Percentiles rank a stretch among this genome's conserved stretches.
Evolutionary conservation across 1,140 invertebrate species (phyloP).

Genomic region (Potamilus streckersoni): DNA sequence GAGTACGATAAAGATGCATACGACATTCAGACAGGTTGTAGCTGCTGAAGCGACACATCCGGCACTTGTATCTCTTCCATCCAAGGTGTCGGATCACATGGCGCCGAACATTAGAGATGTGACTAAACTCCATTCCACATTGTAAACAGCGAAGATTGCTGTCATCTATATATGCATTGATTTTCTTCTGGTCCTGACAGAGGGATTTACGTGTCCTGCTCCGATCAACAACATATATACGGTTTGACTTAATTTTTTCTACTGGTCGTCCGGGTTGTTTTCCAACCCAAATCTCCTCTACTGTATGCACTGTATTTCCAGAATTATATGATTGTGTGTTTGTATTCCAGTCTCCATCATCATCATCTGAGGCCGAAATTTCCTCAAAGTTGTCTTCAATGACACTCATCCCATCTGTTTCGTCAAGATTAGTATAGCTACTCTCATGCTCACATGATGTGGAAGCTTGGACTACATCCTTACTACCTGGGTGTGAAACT

Average conservation of each 20-base stretch:
- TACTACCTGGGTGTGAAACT: too few species aligned
- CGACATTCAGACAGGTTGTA: conserved; percentile 65
- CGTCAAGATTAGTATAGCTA: too few species aligned
- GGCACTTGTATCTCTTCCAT: conserved; percentile 67
- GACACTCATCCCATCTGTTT: neutral
- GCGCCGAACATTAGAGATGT: conserved; percentile 64
- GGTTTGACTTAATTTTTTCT: conserved; percentile 15
- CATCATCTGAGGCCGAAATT: conserved; percentile 2
- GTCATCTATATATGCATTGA: conserved; percentile 55
- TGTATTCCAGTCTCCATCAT: neutral
- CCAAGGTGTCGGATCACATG: conserved; percentile 67
- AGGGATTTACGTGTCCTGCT: conserved; percentile 30
- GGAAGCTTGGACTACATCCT: too few species aligned
- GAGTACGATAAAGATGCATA: conserved; percentile 55
- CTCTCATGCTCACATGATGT: too few species aligned
- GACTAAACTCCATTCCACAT: conserved; percentile 58
- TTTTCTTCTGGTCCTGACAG: conserved; percentile 42
- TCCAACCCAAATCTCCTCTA: conserved; percentile 50
- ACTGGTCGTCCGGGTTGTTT: conserved; percentile 40
- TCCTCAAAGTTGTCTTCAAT: conserved; percentile 3
- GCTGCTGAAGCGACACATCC: conserved; percentile 62
- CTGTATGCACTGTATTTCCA: neutral
- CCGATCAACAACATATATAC: conserved; percentile 30
- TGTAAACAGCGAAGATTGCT: conserved; percentile 60
- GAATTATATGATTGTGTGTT: neutral